Evolutionary conservation across 2,113 vertebrate genomes (phyloP).

Genomic region (Mormoops blainvillei): DNA sequence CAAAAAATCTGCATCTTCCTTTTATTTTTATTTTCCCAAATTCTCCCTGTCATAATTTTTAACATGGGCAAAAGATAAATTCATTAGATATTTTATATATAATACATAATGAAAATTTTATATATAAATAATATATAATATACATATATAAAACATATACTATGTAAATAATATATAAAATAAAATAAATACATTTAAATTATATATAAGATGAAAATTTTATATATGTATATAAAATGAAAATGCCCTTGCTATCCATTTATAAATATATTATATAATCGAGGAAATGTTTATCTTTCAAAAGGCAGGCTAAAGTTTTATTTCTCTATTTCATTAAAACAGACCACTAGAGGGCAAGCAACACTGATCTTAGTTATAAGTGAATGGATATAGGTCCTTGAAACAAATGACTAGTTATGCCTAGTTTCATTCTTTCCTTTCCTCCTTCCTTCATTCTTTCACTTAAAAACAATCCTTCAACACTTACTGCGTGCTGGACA

Average conservation of each 20-base stretch:
- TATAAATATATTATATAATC: slow-evolving; percentile 3
- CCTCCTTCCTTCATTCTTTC: not conserved
- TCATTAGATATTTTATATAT: not conserved
- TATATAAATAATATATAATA: not conserved
- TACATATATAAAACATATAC: no score
- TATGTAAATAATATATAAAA: no score
- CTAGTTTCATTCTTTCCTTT: not conserved
- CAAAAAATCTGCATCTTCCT: not conserved
- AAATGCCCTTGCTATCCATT: not conserved
- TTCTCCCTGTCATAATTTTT: not conserved
- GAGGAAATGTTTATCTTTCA: not conserved
- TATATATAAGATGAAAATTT: not conserved
- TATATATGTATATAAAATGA: not conserved
- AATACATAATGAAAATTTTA: not conserved
- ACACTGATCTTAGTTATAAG: slow-evolving; percentile 44
- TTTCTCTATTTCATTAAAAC: not conserved
- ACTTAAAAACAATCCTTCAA: not conserved
- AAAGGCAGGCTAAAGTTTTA: slow-evolving; percentile 21
- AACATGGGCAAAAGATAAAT: not conserved
- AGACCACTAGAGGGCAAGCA: slow-evolving; percentile 80
- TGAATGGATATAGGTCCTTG: not conserved
- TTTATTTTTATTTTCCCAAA: not conserved
- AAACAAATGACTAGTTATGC: not conserved
- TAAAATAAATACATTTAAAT: no score
- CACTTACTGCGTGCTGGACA: not conserved